phyloP scores from a whole-genome alignment of 1,140 invertebrate species.

The Frieseomelitta varia region DNA sequence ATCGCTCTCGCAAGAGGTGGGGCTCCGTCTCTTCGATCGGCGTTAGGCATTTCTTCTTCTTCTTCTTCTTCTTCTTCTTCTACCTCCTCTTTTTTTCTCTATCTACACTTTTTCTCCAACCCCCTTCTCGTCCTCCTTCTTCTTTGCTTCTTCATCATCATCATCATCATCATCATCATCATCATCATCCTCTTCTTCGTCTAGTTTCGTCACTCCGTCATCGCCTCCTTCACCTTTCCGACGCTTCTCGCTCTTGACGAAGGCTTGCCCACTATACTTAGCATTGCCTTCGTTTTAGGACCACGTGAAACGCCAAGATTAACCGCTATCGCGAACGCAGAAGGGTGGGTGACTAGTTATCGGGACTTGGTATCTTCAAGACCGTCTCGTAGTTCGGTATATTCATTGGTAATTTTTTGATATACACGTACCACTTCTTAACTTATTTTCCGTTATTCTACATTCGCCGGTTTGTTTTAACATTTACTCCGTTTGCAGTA shows the following conservation, averaged over 20 bases:
- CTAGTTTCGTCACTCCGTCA: constrained; percentile 35
- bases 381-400: not conserved
- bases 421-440: not conserved
- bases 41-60: constrained; percentile 67
- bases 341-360: constrained; percentile 16
- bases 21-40: constrained; percentile 73
- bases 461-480: not conserved
- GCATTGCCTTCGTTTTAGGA: constrained; percentile 47
- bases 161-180: constrained; percentile 27
- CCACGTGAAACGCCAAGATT: constrained; percentile 33
- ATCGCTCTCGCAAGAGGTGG: constrained; percentile 69
- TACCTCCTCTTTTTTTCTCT: constrained; percentile 29
- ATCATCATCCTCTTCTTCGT: constrained; percentile 30
- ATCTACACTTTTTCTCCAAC: constrained; percentile 32
- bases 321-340: constrained; percentile 31
- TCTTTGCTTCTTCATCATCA: constrained; percentile 6
- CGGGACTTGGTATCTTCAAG: not conserved
- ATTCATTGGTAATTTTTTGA: not conserved
- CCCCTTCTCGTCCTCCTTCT: constrained; percentile 1
- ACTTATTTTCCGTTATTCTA: not conserved
- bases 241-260: constrained; percentile 3
- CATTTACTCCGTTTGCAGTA: not conserved
- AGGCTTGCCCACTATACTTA: constrained; percentile 43
- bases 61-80: constrained; percentile 45
- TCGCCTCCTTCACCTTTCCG: constrained; percentile 45